phyloP scores from a whole-genome alignment of 1,140 invertebrate species.

The Epicauta chinensis region DNA sequence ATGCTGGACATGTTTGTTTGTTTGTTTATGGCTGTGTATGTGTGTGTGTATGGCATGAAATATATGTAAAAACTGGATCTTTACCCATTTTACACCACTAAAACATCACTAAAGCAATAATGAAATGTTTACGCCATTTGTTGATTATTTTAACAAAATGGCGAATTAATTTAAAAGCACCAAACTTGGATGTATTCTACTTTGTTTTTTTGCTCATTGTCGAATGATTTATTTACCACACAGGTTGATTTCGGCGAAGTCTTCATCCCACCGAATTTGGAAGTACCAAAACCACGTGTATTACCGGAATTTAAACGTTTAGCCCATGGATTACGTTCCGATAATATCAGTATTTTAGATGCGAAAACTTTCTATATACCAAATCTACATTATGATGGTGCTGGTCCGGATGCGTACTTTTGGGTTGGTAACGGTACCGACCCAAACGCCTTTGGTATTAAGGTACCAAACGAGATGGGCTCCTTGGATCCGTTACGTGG shows the following conservation, averaged over 20 bases:
- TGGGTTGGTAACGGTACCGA: conserved; percentile 84
- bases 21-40: too few species aligned
- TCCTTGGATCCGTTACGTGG: conserved; percentile 70
- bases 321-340: conserved; percentile 80
- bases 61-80: too few species aligned
- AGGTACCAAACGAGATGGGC: conserved; percentile 83
- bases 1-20: too few species aligned
- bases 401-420: conserved; percentile 85
- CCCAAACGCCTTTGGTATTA: conserved; percentile 74
- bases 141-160: too few species aligned
- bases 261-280: conserved; percentile 65
- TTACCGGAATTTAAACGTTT: conserved; percentile 78
- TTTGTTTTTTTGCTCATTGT: too few species aligned
- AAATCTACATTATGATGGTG: conserved; percentile 86
- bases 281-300: conserved; percentile 67
- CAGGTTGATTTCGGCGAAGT: conserved; percentile 84
- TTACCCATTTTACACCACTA: too few species aligned
- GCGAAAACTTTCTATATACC: conserved; percentile 90
- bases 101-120: too few species aligned
- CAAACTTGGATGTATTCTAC: too few species aligned
- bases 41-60: too few species aligned
- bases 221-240: too few species aligned
- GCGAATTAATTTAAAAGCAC: too few species aligned
- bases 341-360: conserved; percentile 85
- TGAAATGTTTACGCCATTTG: too few species aligned